phyloP scores from a whole-genome alignment of 2,797 vertebrate species.

The Garrulus glandarius region DNA sequence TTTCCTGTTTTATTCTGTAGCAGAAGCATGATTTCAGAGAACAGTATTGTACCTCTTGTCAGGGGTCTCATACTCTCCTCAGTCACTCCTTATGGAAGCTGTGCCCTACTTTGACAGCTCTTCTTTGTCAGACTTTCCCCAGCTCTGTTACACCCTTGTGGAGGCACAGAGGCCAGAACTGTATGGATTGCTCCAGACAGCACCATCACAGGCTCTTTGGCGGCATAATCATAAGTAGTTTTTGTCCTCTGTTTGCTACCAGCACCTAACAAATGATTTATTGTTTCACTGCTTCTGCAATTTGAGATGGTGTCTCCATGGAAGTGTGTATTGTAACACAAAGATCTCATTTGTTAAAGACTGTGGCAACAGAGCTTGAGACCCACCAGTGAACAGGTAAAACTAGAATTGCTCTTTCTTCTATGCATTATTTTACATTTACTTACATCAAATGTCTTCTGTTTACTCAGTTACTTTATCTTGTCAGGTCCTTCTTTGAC shows the following conservation, averaged over 20 bases:
- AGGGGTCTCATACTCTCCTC: not conserved
- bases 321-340: not conserved
- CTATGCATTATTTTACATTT: not conserved
- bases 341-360: not conserved
- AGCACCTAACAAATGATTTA: not conserved
- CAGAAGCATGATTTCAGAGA: not conserved
- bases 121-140: not conserved
- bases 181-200: not conserved
- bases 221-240: not conserved
- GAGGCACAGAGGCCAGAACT: not conserved
- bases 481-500: not conserved
- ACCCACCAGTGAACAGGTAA: not conserved
- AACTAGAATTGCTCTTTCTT: not conserved
- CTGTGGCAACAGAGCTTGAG: not conserved
- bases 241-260: not conserved
- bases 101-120: not conserved
- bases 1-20: not conserved
- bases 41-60: rapidly evolving
- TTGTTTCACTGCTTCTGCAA: not conserved
- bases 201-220: not conserved
- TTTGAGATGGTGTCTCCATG: not conserved
- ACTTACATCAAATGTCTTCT: not conserved
- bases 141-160: not conserved
- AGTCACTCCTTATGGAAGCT: not conserved
- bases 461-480: not conserved